Evolutionary conservation across 2,888 invertebrate species (phyloP).

Genomic region (Euproctis similis): DNA sequence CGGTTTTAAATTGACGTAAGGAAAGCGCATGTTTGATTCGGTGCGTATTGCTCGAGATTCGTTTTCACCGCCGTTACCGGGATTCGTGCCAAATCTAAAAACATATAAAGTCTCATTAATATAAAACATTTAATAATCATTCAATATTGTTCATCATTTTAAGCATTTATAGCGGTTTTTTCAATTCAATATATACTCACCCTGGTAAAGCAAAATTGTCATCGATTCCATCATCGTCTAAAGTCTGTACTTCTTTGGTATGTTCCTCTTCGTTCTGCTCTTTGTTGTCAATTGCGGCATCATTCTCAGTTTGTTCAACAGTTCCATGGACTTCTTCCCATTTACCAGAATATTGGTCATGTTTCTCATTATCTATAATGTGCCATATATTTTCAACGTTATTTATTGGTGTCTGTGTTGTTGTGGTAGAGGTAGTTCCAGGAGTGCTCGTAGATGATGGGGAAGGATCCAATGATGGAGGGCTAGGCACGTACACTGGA

Average conservation of each 20-base stretch:
- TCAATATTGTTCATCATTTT: neutral
- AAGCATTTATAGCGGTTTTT: neutral
- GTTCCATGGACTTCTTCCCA: slow-evolving; percentile 51
- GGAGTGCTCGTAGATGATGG: slow-evolving; percentile 23
- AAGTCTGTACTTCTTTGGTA: slow-evolving; percentile 13
- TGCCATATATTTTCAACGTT: slow-evolving; percentile 65
- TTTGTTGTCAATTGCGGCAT: slow-evolving; percentile 13
- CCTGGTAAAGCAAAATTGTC: slow-evolving; percentile 62
- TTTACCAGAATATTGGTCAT: slow-evolving; percentile 39
- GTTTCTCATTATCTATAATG: slow-evolving; percentile 61
- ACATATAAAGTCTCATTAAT: slow-evolving; percentile 14
- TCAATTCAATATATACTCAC: slow-evolving; percentile 30
- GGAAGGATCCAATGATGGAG: slow-evolving; percentile 23
- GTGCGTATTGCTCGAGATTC: slow-evolving; percentile 66
- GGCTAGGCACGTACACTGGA: slow-evolving; percentile 39
- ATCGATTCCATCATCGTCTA: slow-evolving; percentile 28
- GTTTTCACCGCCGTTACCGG: slow-evolving; percentile 60
- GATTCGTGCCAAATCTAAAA: slow-evolving; percentile 55
- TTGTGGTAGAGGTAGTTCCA: slow-evolving; percentile 34
- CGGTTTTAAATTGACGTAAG: slow-evolving; percentile 63
- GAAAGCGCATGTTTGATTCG: slow-evolving; percentile 57
- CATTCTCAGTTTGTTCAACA: slow-evolving; percentile 20
- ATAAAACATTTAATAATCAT: neutral
- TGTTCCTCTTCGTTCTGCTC: slow-evolving; percentile 8
- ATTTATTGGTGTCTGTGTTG: slow-evolving; percentile 21